Base-by-base conservation (phyloP, 1,140 invertebrate species). In the Nebria ingens region DNA sequence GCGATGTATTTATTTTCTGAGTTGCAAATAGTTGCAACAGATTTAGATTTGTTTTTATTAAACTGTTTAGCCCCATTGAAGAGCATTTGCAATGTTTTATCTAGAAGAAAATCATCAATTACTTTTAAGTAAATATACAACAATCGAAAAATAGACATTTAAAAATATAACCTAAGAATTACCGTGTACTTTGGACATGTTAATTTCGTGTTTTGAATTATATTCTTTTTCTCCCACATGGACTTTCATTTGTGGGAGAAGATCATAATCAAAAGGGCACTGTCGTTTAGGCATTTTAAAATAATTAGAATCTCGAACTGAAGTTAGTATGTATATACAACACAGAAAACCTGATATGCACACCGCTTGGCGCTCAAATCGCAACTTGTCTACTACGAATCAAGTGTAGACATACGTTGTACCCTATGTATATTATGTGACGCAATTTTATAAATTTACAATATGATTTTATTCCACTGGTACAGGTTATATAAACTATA, bases 261-360 rank as follows among this genome's bases (percentile, higher is more conserved):
- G 17, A 45, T 45, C 40, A 17, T 17, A 6, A 17, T 45, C 40
- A 17, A 45, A 45, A 4, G 40, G 40, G 17, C 15, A 45, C 17
- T 45, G 40, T 45, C 40, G 9, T 45, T 45, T 45, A 9, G 40
- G 15, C 40, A 45, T 45, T 45, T 45, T 45, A 4, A n/a, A n/a
- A n/a, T n/a, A n/a, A n/a, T n/a, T n/a, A n/a, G n/a, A n/a, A n/a
- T n/a, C n/a, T n/a, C n/a, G n/a, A n/a, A n/a, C n/a, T n/a, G n/a
- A n/a, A n/a, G n/a, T n/a, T n/a, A n/a, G n/a, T n/a, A n/a, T n/a
- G n/a, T n/a, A n/a, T n/a, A n/a, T n/a, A n/a, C n/a, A n/a, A n/a
- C n/a, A n/a, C n/a, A n/a, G n/a, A n/a, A n/a, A n/a, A n/a, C n/a
- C n/a, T n/a, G n/a, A n/a, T n/a, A n/a, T n/a, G n/a, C n/a, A n/a